A percentile compares a stretch with the other conserved stretches of the same genome.
Evolutionary conservation across 2,113 vertebrate species (phyloP).

Genomic region (Pandion haliaetus): DNA sequence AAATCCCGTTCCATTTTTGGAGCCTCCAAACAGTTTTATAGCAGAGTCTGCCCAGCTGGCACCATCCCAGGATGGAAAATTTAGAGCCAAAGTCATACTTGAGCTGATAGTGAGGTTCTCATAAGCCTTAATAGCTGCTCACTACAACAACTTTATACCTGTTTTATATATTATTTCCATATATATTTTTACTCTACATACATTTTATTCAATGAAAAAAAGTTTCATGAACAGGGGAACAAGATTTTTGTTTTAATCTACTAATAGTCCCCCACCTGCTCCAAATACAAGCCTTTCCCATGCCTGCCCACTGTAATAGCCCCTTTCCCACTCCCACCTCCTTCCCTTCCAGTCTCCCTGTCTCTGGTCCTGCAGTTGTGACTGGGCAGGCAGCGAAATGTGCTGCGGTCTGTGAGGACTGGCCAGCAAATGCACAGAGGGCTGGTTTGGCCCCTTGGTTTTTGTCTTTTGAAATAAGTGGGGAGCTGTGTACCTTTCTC

Average conservation of each 20-base stretch:
- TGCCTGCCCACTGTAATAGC: not conserved
- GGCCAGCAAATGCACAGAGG: not conserved
- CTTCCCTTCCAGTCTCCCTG: not conserved
- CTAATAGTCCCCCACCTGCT: not conserved
- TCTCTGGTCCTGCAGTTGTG: not conserved
- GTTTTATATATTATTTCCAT: not conserved
- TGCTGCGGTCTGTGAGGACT: accelerated
- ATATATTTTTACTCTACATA: not conserved
- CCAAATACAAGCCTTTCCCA: not conserved
- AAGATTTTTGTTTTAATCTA: not conserved
- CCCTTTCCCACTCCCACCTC: not conserved
- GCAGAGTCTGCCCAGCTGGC: not conserved
- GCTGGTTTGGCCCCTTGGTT: not conserved
- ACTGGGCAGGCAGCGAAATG: not conserved
- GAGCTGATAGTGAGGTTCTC: not conserved
- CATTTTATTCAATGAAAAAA: not conserved
- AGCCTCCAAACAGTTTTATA: not conserved
- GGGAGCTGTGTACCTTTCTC: not conserved
- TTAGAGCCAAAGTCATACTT: not conserved
- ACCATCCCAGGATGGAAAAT: not conserved
- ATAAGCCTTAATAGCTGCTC: not conserved
- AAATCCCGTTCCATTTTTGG: not conserved
- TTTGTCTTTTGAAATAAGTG: not conserved
- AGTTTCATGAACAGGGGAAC: not conserved
- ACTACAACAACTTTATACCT: not conserved